phyloP scores from a whole-genome alignment of 2,888 invertebrate species.

The Chorisops tibialis region DNA sequence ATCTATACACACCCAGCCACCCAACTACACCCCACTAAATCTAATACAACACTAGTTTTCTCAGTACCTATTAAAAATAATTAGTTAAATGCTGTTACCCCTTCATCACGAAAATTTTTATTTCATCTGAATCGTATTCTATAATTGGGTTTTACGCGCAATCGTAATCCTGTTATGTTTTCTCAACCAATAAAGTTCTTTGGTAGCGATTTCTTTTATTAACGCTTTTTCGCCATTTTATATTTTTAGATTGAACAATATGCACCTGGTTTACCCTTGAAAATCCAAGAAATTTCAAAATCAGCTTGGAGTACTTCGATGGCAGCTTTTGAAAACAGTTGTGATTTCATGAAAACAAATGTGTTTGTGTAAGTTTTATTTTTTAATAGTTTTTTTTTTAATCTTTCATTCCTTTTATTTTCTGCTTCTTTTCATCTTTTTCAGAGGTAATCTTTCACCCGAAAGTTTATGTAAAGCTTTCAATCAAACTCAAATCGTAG shows the following conservation, averaged over 20 bases:
- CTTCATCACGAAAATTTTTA: no score
- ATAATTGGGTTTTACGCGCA: no score
- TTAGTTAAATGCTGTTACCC: no score
- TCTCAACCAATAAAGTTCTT: no score
- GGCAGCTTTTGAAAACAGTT: constrained; percentile 56
- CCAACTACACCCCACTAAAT: no score
- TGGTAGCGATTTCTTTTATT: no score
- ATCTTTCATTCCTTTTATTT: constrained; percentile 1
- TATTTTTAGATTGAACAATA: constrained; percentile 63
- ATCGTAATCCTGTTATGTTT: no score
- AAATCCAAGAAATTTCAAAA: constrained; percentile 56
- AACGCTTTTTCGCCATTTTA: no score
- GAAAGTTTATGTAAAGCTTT: constrained; percentile 71
- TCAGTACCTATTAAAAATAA: no score
- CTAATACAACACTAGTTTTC: no score
- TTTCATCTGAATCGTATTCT: no score
- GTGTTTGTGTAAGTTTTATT: constrained; percentile 71
- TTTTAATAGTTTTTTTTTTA: constrained; percentile 7
- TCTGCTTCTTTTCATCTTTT: constrained; percentile 42
- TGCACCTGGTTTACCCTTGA: constrained; percentile 67
- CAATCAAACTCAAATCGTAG: constrained; percentile 65
- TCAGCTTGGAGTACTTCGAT: constrained; percentile 53
- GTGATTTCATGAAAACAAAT: constrained; percentile 67
- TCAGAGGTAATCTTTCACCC: constrained; percentile 72
- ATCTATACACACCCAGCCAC: no score